Evolutionary conservation across 2,797 vertebrate species (phyloP), one percentile per base, ranked within the genome.

Genomic region (Leptatherina wallacei): DNA sequence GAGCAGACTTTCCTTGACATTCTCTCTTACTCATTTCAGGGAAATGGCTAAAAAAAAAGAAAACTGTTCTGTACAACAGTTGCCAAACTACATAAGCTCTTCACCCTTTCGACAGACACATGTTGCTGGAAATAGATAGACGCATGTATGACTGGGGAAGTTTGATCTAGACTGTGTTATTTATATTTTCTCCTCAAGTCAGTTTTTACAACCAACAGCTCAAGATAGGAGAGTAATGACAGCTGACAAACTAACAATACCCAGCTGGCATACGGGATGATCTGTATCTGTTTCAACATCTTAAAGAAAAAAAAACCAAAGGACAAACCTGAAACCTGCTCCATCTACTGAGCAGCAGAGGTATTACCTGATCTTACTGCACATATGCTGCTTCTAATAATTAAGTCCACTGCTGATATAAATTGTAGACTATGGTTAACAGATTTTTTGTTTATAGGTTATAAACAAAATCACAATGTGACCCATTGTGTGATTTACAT

Each of bases 331-430:
- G 20, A 73, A 58, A 7, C 6, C 29, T 66, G 57, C 79, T 71
- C 80, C 83, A 75, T 69, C 85, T 87, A 71, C 73, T 85, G 85
- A 78, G 54, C 62, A 75, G 69, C 69, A 16, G 60, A 68, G 55
- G 81, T 64, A 85, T 66, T 77, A 75, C 84, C 51, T 24, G 6
- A 55, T 4, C 30, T 75, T 51, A 65, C 18, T 55, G 2, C 61
- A 66, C 32, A 60, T 54, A 69, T 51, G n/a, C 59, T 66, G 35
- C 38, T 35, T n/a, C n/a, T n/a, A n/a, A n/a, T n/a, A n/a, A n/a
- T n/a, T 65, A 30, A 40, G 20, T 13, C 22, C 58, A 8, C 32
- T n/a, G 58, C 16, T 63, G 2, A 71, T 51, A 22, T 9, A 20
- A 61, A 1, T 32, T 49, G 2, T 22, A 54, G 22, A 10, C 27